Conservation (phyloP, 2,797 vertebrate genomes). For the Cuniculus paca region DNA sequence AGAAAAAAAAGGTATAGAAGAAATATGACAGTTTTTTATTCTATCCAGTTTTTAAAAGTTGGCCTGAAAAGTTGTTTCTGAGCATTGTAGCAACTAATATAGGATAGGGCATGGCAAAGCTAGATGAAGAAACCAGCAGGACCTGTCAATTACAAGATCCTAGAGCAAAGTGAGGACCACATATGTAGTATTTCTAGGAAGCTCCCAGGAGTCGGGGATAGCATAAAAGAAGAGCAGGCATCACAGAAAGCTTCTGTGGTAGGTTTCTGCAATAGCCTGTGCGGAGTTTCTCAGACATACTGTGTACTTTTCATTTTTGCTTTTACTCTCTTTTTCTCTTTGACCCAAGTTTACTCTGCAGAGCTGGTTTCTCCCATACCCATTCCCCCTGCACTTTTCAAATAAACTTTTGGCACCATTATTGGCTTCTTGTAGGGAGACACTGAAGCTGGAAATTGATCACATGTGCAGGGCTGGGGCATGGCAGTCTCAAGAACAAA, state of each 20-base stretch:
- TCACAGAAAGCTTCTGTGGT: background rate
- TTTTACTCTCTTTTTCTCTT: background rate
- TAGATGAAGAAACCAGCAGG: background rate
- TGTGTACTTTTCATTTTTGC: background rate
- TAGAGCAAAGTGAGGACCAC: background rate
- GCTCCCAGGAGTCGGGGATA: background rate
- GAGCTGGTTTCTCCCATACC: background rate
- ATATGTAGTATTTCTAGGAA: background rate
- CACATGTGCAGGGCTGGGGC: no score
- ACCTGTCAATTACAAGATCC: background rate
- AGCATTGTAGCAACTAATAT: background rate
- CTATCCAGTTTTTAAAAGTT: constrained; percentile 4
- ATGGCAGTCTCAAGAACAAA: no score
- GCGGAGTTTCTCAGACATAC: background rate
- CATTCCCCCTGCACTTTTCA: background rate
- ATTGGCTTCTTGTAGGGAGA: background rate
- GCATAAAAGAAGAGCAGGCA: background rate
- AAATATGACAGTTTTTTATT: constrained; percentile 5
- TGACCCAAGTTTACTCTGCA: background rate
- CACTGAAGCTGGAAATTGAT: no score
- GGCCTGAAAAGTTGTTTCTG: background rate
- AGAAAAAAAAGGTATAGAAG: background rate
- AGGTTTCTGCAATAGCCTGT: background rate
- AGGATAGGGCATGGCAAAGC: background rate
- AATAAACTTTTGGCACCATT: background rate